These are phyloP conservation scores for Proteles cristata DNA, from an alignment of 2,113 vertebrate species.

Conservation along the genomic window DNA sequence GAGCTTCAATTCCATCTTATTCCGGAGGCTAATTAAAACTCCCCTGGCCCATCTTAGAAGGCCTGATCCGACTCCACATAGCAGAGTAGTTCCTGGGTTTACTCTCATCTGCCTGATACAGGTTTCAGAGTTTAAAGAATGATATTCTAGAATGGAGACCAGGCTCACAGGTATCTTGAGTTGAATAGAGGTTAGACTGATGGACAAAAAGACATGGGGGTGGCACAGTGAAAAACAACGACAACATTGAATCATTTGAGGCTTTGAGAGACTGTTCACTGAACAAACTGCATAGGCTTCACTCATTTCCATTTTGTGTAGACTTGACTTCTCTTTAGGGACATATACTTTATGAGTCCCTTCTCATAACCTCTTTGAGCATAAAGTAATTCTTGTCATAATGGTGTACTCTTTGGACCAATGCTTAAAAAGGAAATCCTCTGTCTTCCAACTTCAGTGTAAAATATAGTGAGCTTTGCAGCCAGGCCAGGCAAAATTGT, in stretches of 20 bases:
- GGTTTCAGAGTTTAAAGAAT: not conserved
- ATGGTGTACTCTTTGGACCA: conserved; percentile 30
- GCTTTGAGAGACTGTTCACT: not conserved
- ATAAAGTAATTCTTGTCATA: not conserved
- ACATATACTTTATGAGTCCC: not conserved
- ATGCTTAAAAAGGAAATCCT: conserved; percentile 54
- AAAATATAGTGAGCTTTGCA: conserved; percentile 57
- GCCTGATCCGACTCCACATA: not conserved
- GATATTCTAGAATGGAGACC: not conserved
- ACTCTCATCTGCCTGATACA: not conserved
- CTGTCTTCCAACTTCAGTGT: conserved; percentile 36
- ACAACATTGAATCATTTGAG: not conserved
- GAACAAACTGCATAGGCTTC: not conserved
- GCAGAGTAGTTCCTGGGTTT: not conserved
- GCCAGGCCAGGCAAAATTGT: conserved; percentile 54
- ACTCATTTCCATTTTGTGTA: not conserved
- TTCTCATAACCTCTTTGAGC: conserved; percentile 22
- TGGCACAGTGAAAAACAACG: too few relatives aligned
- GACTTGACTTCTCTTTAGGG: not conserved
- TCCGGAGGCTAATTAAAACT: not conserved
- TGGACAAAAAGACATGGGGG: not conserved
- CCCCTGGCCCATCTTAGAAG: not conserved
- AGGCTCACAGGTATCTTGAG: not conserved
- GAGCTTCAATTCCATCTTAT: not conserved
- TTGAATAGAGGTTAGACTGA: not conserved